Base-by-base conservation (phyloP, 1,140 invertebrate genomes). In the Lerema accius region DNA sequence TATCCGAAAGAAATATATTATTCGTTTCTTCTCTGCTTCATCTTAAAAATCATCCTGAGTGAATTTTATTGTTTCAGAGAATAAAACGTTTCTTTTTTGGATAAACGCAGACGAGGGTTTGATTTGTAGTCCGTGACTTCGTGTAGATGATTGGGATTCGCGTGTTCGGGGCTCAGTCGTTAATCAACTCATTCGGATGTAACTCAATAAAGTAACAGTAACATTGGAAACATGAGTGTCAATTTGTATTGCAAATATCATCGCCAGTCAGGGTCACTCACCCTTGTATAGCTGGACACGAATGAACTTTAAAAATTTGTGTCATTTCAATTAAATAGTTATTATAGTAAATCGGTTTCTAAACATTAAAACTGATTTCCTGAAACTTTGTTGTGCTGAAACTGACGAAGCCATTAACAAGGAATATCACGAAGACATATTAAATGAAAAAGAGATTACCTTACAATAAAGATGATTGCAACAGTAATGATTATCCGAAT, bases 171-270 rank as follows among this genome's bases (percentile, higher is more conserved):
- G 13, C 37, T 13, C 15, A 42, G 14, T 35, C 48, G 39, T 49
- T 61, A 28, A 61, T 61, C 32, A 40, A 48, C 40, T 65, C 46
- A 51, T 51, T 39, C 37, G 42, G 51, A 50, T 59, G 49, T 63
- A 60, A 60, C 63, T 63, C 48, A 53, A 63, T 60, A 39, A 16
- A 46, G 32, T 42, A 61, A n/a, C n/a, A n/a, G n/a, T n/a, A 39
- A 62, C 40, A 23, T 51, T 40, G 39, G 48, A 59, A 63, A 65
- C 37, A 55, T 37, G 15, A 43, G 43, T 56, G 56, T 64, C 56
- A 71, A 66, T 66, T 72, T 67, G 53, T 75, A 55, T 68, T 65
- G 67, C n/a, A n/a, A n/a, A n/a, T n/a, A n/a, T n/a, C n/a, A n/a
- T n/a, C n/a, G n/a, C n/a, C n/a, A n/a, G n/a, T n/a, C n/a, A n/a